These are phyloP conservation scores for Panorpa germanica DNA, from an alignment of 2,888 invertebrate species.

Conservation along the genomic window DNA sequence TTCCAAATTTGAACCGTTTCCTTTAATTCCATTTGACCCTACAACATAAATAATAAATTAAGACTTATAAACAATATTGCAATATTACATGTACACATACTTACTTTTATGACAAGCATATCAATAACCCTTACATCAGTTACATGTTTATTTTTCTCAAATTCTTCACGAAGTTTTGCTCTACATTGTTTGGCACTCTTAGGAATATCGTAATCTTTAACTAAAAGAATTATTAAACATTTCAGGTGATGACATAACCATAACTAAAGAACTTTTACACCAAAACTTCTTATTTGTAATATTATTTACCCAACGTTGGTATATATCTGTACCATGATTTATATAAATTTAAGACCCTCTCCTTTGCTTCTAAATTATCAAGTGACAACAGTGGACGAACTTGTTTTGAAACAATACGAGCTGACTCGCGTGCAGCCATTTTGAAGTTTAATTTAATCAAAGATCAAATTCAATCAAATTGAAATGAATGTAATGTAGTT, in stretches of 20 bases:
- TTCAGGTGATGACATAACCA: conserved; percentile 12
- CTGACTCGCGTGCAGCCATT: too few species aligned
- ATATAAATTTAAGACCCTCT: conserved; percentile 71
- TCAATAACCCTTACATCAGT: conserved; percentile 80
- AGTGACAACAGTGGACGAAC: conserved; percentile 77
- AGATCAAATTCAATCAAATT: too few species aligned
- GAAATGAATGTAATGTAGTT: too few species aligned
- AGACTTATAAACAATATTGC: conserved; percentile 1
- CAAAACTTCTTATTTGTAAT: too few species aligned
- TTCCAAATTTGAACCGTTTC: conserved; percentile 79
- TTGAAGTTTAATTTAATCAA: too few species aligned
- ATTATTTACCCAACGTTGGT: conserved; percentile 64
- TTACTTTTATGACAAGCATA: conserved; percentile 79
- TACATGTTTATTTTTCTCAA: conserved; percentile 55
- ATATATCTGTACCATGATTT: conserved; percentile 89
- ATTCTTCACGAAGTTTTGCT: conserved; percentile 57
- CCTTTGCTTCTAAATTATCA: conserved; percentile 55
- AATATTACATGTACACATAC: conserved; percentile 6
- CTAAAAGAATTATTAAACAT: conserved; percentile 37
- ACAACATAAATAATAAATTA: conserved; percentile 16
- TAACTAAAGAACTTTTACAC: conserved; percentile 1
- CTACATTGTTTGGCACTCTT: conserved; percentile 47
- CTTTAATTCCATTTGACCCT: conserved; percentile 92
- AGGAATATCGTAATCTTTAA: conserved; percentile 68
- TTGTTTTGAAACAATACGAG: too few species aligned